Evolutionary conservation across 2,797 vertebrate genomes (phyloP), one percentile per base, ranked within the genome.

Genomic region (Poecilia velifera): DNA sequence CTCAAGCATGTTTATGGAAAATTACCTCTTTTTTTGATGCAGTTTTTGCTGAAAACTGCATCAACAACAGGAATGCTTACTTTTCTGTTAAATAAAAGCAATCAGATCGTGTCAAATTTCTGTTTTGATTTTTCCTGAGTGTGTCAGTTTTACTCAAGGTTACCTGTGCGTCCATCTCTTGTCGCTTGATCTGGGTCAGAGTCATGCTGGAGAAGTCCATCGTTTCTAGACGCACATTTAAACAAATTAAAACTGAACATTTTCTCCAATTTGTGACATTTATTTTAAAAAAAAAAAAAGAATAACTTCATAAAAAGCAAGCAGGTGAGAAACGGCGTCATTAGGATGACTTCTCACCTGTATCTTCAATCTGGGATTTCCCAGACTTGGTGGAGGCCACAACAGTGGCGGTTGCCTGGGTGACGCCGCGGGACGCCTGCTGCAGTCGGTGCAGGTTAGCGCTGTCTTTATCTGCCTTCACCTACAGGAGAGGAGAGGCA

Each of bases 161-260:
- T 25, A 99, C 98, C 98, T 99, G 98, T 0, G 98, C 96, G 77
- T 99, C 97, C 98, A 99, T 99, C 93, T 99, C 98, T 78, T 99
- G 97, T 41, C 98, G 95, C 92, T 99, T 99, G 91, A 99, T 99
- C 95, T 99, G 98, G 0, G 96, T 99, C 78, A 99, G 96, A 0
- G 98, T 99, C 97, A 98, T 96, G 91, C 96, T 97, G 82, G 97
- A 98, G 93, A 99, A 99, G 88, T 99, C 97, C 98, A 99, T 98
- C 3, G 94, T 98, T 62, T 99, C 98, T 99, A 86, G 14, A 75
- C 59, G 73, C 47, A 72, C 59, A 71, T 9, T 53, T 0, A 72
- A 47, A 36, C 13, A 28, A 7, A 43, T 57, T 10, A n/a, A 55
- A 51, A 12, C 4, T 31, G 22, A 53, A 25, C 22, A 53, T 53